phyloP scores from a whole-genome alignment of 2,797 vertebrate species.

The Tragelaphus oryx region DNA sequence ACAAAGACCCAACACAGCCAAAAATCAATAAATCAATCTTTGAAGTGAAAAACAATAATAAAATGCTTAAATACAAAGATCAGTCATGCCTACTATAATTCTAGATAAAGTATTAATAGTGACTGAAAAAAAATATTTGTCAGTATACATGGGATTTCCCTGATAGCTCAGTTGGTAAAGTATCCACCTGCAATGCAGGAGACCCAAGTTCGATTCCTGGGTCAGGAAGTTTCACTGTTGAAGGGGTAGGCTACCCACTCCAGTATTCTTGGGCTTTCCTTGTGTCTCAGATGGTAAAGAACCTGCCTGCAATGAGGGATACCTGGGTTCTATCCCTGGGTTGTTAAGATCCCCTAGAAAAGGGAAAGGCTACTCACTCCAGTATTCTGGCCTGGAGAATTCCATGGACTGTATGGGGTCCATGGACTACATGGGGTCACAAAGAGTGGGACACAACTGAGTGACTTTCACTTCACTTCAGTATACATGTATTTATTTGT shows the following conservation, averaged over 20 bases:
- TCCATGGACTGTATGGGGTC: background rate
- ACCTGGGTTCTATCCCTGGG: background rate
- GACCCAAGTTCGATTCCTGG: background rate
- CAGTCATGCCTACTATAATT: background rate
- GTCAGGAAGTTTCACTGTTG: background rate
- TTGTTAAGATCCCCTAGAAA: background rate
- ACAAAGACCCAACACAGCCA: background rate
- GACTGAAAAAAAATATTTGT: background rate
- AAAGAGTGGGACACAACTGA: background rate
- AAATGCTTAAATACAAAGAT: background rate
- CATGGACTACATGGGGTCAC: background rate
- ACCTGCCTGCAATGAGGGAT: background rate
- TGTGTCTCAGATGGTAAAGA: background rate
- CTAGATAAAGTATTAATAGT: background rate
- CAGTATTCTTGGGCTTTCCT: background rate
- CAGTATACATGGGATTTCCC: background rate
- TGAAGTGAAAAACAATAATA: background rate
- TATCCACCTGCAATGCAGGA: background rate
- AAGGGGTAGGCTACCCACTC: background rate
- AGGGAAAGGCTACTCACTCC: background rate
- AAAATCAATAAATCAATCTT: background rate
- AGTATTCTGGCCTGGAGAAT: background rate
- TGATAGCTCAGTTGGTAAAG: background rate
- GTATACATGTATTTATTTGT: background rate
- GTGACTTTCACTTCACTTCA: background rate